Percentiles rank a stretch among this genome's conserved stretches.
phyloP scores from a whole-genome alignment of 2,797 vertebrate genomes.

The Acridotheres tristis region DNA sequence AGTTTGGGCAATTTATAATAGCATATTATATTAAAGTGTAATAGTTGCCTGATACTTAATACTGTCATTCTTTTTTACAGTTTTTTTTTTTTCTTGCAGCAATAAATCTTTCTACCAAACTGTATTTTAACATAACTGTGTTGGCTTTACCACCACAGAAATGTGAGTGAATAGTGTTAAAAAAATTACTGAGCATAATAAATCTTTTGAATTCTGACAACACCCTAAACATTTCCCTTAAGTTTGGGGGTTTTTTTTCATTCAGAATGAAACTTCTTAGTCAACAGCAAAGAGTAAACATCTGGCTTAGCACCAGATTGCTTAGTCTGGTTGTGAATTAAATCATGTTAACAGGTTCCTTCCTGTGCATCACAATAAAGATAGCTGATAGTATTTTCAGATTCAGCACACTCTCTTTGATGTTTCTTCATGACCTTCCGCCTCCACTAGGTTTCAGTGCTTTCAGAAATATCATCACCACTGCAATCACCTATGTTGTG shows the following conservation, averaged over 20 bases:
- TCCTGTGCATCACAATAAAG: background rate
- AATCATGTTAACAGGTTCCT: background rate
- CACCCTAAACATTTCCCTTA: background rate
- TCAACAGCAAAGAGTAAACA: background rate
- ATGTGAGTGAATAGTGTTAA: background rate
- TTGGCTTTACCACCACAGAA: background rate
- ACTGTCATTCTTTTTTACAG: background rate
- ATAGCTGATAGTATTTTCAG: background rate
- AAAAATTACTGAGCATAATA: background rate
- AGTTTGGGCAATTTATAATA: background rate
- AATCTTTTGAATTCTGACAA: background rate
- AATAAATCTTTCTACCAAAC: background rate
- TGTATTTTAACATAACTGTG: background rate
- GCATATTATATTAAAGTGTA: background rate
- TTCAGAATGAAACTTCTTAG: background rate
- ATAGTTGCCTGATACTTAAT: background rate
- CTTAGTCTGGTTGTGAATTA: background rate
- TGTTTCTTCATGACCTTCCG: background rate
- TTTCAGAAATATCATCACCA: background rate
- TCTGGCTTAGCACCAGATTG: background rate
- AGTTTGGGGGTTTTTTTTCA: background rate
- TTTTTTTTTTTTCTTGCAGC: background rate
- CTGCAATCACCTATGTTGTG: rapidly evolving
- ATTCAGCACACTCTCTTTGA: background rate
- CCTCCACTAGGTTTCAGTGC: background rate